A percentile compares a stretch with the other conserved stretches of the same genome.
Evolutionary conservation across 2,113 vertebrate genomes (phyloP).

Genomic region (Dasypus novemcinctus): DNA sequence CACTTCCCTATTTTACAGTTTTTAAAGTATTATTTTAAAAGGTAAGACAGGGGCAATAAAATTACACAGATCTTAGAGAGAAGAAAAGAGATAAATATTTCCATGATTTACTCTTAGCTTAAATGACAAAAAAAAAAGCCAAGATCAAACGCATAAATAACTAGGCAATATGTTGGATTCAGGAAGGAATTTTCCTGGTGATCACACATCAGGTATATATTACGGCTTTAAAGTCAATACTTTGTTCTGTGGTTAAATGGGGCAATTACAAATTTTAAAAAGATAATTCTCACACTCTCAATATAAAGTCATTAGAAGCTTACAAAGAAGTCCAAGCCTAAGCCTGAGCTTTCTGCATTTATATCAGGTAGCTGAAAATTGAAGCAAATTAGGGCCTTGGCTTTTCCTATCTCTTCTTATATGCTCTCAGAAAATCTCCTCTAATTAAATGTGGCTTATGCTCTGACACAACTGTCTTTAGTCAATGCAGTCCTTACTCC

Average conservation of each 20-base stretch:
- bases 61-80: background rate
- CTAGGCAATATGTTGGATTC: background rate
- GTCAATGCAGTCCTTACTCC: background rate
- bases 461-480: background rate
- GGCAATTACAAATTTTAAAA: constrained; percentile 30
- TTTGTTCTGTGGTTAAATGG: constrained; percentile 25
- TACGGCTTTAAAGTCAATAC: background rate
- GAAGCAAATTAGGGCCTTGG: background rate
- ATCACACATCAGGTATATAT: background rate
- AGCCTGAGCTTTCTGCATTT: background rate
- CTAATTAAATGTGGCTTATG: constrained; percentile 38
- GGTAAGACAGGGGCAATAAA: background rate
- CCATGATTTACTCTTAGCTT: background rate
- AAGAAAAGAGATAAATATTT: constrained; percentile 21
- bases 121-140: constrained; percentile 18
- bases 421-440: constrained; percentile 46
- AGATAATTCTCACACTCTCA: constrained; percentile 13
- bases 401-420: background rate
- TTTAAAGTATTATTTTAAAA: constrained; percentile 20
- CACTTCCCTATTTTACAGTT: constrained; percentile 30
- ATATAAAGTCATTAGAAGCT: background rate
- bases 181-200: constrained; percentile 1
- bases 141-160: constrained; percentile 23
- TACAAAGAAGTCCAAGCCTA: background rate
- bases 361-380: constrained; percentile 29